Conservation (phyloP, 2,888 invertebrate genomes). For the Digitonthophagus gazella region DNA sequence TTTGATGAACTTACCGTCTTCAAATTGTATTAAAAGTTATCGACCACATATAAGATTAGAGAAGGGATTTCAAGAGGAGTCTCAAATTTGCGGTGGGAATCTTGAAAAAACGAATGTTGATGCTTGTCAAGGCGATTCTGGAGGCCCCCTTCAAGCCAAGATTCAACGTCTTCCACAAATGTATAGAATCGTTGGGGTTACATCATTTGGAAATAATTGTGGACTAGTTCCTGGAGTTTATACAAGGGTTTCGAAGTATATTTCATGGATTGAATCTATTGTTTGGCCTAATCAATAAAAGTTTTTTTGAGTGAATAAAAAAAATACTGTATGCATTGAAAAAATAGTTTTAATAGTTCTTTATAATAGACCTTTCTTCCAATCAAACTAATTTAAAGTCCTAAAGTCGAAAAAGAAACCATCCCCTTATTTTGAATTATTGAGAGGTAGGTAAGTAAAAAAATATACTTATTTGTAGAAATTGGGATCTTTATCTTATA, state of each 20-base stretch:
- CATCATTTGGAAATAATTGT: constrained; percentile 48
- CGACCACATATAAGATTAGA: constrained; percentile 2
- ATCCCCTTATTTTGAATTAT: too few relatives aligned
- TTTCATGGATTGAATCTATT: constrained; percentile 51
- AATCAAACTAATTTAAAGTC: too few relatives aligned
- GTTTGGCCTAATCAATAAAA: constrained; percentile 49
- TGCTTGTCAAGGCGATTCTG: constrained; percentile 59
- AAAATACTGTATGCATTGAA: too few relatives aligned
- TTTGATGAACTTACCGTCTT: too few relatives aligned
- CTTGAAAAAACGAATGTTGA: not conserved
- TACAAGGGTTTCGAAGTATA: constrained; percentile 48
- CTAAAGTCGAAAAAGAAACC: too few relatives aligned
- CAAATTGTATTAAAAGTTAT: too few relatives aligned
- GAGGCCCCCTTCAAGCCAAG: constrained; percentile 57
- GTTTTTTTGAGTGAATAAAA: too few relatives aligned
- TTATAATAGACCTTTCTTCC: too few relatives aligned
- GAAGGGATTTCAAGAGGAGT: constrained; percentile 14
- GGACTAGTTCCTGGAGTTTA: constrained; percentile 50
- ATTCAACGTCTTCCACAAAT: constrained; percentile 42
- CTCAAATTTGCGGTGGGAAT: constrained; percentile 25
- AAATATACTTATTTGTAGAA: too few relatives aligned
- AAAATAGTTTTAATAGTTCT: too few relatives aligned
- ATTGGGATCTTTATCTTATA: too few relatives aligned
- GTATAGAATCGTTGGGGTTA: constrained; percentile 50
- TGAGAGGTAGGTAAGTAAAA: too few relatives aligned